Evolutionary conservation across 2,113 vertebrate genomes (phyloP).

Genomic region (Aspiorhynchus laticeps): DNA sequence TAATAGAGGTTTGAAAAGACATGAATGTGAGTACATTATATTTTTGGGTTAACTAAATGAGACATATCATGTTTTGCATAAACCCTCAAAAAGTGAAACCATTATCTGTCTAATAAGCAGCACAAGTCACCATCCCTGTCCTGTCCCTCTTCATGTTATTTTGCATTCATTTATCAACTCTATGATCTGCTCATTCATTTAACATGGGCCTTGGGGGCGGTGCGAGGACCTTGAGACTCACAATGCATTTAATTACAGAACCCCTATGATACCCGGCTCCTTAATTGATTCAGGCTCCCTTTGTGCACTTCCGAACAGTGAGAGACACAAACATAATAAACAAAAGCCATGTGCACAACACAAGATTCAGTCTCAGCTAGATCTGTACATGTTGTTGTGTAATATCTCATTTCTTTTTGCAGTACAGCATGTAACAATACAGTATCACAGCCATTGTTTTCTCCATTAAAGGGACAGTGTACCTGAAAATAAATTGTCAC

Average conservation of each 20-base stretch:
- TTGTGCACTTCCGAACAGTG: background rate
- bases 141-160: constrained; percentile 29
- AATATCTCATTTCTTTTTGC: background rate
- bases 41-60: background rate
- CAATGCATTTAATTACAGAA: constrained; percentile 48
- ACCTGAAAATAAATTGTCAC: background rate
- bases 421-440: background rate
- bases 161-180: constrained; percentile 45
- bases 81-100: background rate
- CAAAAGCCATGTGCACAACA: background rate
- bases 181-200: constrained; percentile 43
- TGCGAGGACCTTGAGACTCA: constrained; percentile 35
- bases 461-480: background rate
- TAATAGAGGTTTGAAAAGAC: background rate
- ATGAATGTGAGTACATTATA: background rate
- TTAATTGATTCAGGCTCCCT: constrained; percentile 21
- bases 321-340: constrained; percentile 2
- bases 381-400: background rate
- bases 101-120: background rate
- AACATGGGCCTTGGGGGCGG: constrained; percentile 9
- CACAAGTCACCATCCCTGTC: constrained; percentile 10
- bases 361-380: background rate
- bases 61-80: background rate
- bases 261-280: background rate
- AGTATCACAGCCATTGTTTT: background rate